phyloP scores from a whole-genome alignment of 2,113 vertebrate genomes.

The Pluvialis apricaria region DNA sequence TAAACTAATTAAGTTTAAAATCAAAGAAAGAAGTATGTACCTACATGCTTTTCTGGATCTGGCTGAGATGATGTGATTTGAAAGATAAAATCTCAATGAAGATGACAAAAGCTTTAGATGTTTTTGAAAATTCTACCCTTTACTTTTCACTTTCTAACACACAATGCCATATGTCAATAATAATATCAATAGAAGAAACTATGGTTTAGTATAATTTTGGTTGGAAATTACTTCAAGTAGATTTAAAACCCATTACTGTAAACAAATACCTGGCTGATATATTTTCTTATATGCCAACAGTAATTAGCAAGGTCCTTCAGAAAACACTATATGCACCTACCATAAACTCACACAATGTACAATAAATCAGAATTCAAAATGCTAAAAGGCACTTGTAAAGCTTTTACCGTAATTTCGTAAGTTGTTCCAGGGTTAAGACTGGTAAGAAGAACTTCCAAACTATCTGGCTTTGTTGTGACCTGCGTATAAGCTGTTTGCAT shows the following conservation, averaged over 20 bases:
- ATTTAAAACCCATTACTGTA: neutral
- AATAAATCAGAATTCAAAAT: neutral
- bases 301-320: neutral
- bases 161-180: neutral
- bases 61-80: neutral
- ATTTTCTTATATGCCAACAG: neutral
- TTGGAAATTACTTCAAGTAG: neutral
- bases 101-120: neutral
- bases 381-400: neutral
- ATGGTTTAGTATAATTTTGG: neutral
- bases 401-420: slow-evolving; percentile 90
- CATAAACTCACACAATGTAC: neutral
- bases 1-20: neutral
- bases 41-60: neutral
- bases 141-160: neutral
- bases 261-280: neutral
- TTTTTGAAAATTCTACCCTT: neutral
- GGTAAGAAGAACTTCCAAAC: slow-evolving; percentile 88
- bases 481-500: slow-evolving; percentile 82
- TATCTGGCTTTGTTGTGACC: slow-evolving; percentile 78
- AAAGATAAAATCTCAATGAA: neutral
- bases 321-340: neutral
- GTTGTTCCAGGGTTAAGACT: slow-evolving; percentile 90
- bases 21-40: neutral
- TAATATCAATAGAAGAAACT: neutral